Conservation (phyloP, 2,797 vertebrate genomes). For the Spea hammondii region DNA sequence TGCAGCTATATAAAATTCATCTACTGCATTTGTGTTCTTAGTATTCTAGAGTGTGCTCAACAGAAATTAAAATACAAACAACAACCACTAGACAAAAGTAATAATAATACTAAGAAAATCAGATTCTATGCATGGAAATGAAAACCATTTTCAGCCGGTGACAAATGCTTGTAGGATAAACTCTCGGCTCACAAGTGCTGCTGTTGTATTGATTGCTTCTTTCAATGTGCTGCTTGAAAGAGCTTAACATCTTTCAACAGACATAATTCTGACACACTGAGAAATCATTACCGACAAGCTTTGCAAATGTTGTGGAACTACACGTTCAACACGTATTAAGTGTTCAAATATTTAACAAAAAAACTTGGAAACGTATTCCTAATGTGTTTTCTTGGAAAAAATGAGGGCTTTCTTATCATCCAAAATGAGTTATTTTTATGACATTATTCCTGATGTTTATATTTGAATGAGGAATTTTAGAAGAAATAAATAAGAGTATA, state of each 20-base stretch:
- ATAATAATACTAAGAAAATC: no score
- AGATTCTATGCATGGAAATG: slow-evolving; percentile 6
- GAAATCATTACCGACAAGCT: slow-evolving; percentile 39
- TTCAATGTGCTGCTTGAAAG: slow-evolving; percentile 57
- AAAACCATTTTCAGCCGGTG: slow-evolving; percentile 30
- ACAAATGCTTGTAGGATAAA: slow-evolving; percentile 54
- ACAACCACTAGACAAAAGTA: no score
- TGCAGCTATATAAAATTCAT: no score
- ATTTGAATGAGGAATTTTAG: no score
- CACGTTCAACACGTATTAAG: slow-evolving; percentile 24
- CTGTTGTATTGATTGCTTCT: slow-evolving; percentile 56
- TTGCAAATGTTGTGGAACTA: slow-evolving; percentile 24
- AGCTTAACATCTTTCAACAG: slow-evolving; percentile 62
- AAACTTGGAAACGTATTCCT: no score
- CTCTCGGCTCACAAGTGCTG: slow-evolving; percentile 53
- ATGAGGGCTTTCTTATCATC: no score
- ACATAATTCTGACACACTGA: slow-evolving; percentile 58
- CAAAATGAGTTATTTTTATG: no score
- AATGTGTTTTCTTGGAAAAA: no score
- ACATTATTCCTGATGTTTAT: no score
- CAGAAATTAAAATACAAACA: neutral
- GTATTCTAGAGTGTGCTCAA: no score
- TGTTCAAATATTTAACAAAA: neutral
- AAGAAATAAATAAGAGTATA: no score
- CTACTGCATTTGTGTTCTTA: no score